Evolutionary conservation across 2,888 invertebrate genomes (phyloP).

Genomic region (Apocheima hispidaria): DNA sequence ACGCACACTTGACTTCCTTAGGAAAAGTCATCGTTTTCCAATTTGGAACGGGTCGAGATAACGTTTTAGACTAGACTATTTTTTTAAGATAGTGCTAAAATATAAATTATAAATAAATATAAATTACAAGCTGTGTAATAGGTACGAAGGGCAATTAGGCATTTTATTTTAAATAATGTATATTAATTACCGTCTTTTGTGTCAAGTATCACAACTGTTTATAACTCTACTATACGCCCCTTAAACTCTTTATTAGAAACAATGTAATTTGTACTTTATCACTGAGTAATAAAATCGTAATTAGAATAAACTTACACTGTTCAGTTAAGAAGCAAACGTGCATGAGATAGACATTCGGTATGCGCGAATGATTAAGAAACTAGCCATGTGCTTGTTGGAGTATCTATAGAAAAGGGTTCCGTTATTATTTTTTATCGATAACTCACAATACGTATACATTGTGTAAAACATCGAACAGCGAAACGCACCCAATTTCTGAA

Average conservation of each 20-base stretch:
- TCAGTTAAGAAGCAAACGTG: constrained; percentile 47
- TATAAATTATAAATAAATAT: no score
- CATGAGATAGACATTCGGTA: constrained; percentile 57
- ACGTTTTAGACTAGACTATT: no score
- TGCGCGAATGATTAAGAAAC: constrained; percentile 46
- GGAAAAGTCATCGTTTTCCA: no score
- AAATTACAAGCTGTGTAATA: no score
- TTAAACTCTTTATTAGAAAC: not conserved
- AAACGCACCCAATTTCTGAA: no score
- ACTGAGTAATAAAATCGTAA: constrained; percentile 8
- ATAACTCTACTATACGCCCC: not conserved
- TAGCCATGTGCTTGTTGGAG: not conserved
- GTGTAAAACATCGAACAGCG: not conserved
- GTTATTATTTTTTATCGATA: not conserved
- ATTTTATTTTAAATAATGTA: not conserved
- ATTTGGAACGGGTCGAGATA: no score
- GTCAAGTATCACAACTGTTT: not conserved
- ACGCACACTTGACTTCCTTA: no score
- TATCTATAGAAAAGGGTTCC: not conserved
- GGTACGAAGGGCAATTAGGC: no score
- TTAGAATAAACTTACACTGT: constrained; percentile 28
- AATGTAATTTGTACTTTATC: constrained; percentile 27
- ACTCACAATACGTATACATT: not conserved
- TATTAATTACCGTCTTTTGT: not conserved
- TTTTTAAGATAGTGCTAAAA: no score